These are phyloP conservation scores for Monomorium pharaonis DNA, from an alignment of 1,140 invertebrate genomes.

Conservation along the genomic window DNA sequence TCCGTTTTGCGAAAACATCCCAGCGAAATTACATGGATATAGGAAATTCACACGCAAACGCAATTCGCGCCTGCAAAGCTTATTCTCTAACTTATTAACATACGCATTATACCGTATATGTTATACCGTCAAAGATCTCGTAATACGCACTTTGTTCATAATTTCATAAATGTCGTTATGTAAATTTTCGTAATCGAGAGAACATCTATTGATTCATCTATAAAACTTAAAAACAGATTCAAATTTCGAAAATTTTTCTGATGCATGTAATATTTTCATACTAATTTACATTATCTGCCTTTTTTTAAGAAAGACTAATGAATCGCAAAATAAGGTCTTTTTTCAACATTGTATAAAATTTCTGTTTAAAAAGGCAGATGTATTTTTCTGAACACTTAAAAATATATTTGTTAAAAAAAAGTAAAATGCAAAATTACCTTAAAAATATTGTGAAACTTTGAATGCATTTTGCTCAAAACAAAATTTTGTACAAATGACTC, in stretches of 20 bases:
- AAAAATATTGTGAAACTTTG: no score
- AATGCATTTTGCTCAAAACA: no score
- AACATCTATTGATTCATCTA: background rate
- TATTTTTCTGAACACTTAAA: no score
- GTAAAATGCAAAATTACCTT: no score
- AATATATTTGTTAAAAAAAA: no score
- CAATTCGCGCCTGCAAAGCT: background rate
- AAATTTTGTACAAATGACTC: no score
- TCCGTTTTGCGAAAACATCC: constrained; percentile 32
- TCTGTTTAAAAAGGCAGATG: no score
- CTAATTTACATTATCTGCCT: no score
- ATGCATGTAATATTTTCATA: background rate
- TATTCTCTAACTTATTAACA: constrained; percentile 34
- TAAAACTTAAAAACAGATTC: background rate
- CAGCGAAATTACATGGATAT: constrained; percentile 22
- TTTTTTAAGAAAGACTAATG: background rate
- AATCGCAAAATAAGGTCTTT: no score
- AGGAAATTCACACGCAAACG: background rate
- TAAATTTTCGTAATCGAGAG: background rate
- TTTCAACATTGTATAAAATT: no score
- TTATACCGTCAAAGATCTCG: background rate
- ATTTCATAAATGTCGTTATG: background rate
- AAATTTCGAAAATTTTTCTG: background rate
- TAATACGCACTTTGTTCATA: background rate
- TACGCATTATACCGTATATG: background rate